Conservation (phyloP, 1,140 invertebrate genomes). For the Ctenoplectra terminalis region DNA sequence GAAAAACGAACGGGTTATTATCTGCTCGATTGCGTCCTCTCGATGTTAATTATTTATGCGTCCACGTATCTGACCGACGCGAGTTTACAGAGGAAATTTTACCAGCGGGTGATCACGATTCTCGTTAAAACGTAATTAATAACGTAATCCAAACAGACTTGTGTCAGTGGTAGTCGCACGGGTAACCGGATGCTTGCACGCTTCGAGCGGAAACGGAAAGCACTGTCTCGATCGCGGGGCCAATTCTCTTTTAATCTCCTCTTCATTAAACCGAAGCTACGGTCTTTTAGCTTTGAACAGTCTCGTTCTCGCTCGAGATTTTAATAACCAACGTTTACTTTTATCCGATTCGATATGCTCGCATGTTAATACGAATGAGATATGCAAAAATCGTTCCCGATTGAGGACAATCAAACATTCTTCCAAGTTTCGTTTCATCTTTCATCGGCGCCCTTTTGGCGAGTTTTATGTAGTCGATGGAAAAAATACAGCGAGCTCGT, state of each 20-base stretch:
- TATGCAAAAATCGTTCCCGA: constrained; percentile 26
- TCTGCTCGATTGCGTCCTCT: background rate
- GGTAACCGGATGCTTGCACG: too few species aligned
- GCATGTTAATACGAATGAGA: constrained; percentile 32
- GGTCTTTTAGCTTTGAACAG: background rate
- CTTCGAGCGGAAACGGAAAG: background rate
- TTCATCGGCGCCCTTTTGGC: background rate
- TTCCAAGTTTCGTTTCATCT: constrained; percentile 16
- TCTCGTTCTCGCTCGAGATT: background rate
- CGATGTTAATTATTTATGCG: background rate
- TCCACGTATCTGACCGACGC: background rate
- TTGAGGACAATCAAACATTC: background rate
- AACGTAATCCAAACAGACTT: background rate
- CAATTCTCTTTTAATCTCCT: background rate
- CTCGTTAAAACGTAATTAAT: background rate
- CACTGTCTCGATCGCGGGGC: background rate
- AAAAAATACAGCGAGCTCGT: too few species aligned
- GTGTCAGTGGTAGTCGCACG: background rate
- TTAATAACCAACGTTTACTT: constrained; percentile 28
- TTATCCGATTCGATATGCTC: background rate
- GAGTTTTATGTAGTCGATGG: too few species aligned
- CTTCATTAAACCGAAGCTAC: constrained; percentile 12
- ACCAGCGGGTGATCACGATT: background rate
- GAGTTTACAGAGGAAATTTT: background rate
- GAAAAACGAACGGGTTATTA: background rate